phyloP scores from a whole-genome alignment of 2,797 vertebrate genomes.

The Acipenser ruthenus region DNA sequence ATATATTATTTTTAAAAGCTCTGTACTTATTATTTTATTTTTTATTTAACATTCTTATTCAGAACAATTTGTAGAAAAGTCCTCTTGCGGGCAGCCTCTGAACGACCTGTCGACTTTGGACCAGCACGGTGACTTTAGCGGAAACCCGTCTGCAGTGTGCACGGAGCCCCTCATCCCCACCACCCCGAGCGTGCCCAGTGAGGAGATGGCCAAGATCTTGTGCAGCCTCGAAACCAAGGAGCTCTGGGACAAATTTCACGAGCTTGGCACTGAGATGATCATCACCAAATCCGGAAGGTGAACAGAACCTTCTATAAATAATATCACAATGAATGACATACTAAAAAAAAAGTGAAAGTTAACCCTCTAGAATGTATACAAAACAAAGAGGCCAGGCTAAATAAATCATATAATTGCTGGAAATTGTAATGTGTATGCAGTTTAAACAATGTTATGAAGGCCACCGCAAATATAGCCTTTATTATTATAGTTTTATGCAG shows the following conservation, averaged over 20 bases:
- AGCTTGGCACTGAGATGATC: conserved; percentile 96
- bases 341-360: no score
- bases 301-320: conserved; percentile 4
- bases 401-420: no score
- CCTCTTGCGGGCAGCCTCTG: conserved; percentile 76
- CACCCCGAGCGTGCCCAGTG: conserved; percentile 81
- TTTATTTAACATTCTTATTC: conserved; percentile 11
- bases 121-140: conserved; percentile 66
- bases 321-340: no score
- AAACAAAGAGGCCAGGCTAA: no score
- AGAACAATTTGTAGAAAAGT: conserved; percentile 98
- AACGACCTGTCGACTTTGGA: conserved; percentile 76
- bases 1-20: no score
- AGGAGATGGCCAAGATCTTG: conserved; percentile 94
- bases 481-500: no score
- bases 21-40: no score
- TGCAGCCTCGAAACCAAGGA: conserved; percentile 96
- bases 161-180: conserved; percentile 93
- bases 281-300: conserved; percentile 97
- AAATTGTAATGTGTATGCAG: no score
- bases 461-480: no score
- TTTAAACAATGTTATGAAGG: no score
- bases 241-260: conserved; percentile 97
- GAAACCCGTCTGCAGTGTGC: conserved; percentile 55
- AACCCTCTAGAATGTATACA: no score